These are phyloP conservation scores for Malaclemys terrapin DNA, from an alignment of 2,113 vertebrate species.

Conservation along the genomic window DNA sequence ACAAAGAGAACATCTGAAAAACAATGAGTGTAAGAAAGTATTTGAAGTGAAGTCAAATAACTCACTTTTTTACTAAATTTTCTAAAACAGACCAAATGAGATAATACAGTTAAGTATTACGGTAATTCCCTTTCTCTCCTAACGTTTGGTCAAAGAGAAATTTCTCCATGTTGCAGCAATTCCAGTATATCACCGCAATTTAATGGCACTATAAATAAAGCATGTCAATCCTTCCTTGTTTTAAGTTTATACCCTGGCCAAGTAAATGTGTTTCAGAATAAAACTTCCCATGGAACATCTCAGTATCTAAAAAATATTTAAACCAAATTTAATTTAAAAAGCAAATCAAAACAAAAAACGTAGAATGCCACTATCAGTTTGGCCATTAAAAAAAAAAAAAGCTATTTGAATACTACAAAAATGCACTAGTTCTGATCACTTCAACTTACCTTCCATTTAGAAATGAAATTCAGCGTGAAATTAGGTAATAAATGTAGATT, in stretches of 20 bases:
- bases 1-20: slow-evolving; percentile 93
- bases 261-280: neutral
- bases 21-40: neutral
- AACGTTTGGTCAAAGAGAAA: neutral
- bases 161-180: neutral
- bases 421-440: neutral
- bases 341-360: neutral
- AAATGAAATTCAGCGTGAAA: neutral
- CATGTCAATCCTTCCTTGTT: neutral
- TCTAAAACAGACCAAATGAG: neutral
- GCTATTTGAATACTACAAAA: neutral
- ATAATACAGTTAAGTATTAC: neutral
- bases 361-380: neutral
- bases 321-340: neutral
- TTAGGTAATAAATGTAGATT: neutral
- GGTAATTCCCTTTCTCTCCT: neutral
- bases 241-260: neutral
- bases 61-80: neutral
- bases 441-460: neutral
- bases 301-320: neutral
- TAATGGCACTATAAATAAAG: neutral
- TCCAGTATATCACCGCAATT: neutral
- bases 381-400: neutral
- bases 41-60: neutral
- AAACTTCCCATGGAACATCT: neutral